Conservation (phyloP, 2,113 vertebrate species). For the Stegostoma tigrinum region DNA sequence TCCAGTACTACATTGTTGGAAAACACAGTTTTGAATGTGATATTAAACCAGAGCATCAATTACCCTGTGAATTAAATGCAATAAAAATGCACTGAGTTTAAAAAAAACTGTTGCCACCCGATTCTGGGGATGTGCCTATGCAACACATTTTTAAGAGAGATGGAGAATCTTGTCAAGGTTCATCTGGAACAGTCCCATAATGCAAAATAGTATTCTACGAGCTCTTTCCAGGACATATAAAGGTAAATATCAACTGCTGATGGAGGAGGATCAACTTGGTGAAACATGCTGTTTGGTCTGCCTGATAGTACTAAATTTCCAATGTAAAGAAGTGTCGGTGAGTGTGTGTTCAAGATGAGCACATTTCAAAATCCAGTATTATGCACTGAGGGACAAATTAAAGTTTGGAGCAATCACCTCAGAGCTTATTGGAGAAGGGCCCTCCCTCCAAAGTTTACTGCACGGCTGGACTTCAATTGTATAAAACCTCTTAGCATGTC, state of each 20-base stretch:
- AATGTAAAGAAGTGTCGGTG: not conserved
- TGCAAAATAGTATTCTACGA: not conserved
- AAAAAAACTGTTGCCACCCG: too few species aligned
- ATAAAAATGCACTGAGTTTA: too few species aligned
- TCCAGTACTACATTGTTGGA: not conserved
- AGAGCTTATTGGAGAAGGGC: not conserved
- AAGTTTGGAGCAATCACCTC: not conserved
- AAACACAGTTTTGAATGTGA: not conserved
- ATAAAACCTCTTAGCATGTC: not conserved
- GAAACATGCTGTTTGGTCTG: not conserved
- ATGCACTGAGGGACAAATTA: not conserved
- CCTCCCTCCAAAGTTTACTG: not conserved
- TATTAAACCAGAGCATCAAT: not conserved
- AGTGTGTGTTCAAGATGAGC: not conserved
- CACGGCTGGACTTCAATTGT: not conserved
- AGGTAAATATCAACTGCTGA: not conserved
- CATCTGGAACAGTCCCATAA: not conserved
- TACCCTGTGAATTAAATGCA: not conserved
- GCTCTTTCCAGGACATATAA: not conserved
- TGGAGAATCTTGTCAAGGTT: too few species aligned
- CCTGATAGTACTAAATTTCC: not conserved
- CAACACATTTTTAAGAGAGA: not conserved
- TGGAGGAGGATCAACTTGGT: not conserved
- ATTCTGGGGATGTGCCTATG: too few species aligned
- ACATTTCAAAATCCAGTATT: not conserved